phyloP scores from a whole-genome alignment of 2,113 vertebrate species.

The Capreolus pygargus region DNA sequence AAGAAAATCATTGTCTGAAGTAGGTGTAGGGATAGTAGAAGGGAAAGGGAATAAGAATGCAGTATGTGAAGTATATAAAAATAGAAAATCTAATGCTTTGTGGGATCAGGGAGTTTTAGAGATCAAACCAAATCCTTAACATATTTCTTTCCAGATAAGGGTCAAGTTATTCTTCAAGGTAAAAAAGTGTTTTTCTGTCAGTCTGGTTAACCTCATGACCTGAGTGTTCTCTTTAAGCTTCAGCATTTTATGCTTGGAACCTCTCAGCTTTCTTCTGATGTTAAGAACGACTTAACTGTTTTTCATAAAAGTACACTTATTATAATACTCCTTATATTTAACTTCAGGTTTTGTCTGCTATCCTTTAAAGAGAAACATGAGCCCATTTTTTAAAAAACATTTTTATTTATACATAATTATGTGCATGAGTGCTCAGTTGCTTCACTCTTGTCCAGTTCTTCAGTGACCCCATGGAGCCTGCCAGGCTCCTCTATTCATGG shows the following conservation, averaged over 20 bases:
- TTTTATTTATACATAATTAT: not conserved
- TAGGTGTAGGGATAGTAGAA: not conserved
- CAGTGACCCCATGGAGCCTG: fast-evolving
- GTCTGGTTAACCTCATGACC: not conserved
- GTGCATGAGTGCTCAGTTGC: fast-evolving
- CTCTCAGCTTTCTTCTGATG: not conserved
- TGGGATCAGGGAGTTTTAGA: not conserved
- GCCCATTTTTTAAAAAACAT: not conserved
- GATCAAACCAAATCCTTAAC: not conserved
- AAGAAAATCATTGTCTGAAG: not conserved
- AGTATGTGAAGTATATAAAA: not conserved
- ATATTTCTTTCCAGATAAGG: not conserved
- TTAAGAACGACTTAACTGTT: not conserved
- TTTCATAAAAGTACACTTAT: not conserved
- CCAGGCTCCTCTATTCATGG: not conserved
- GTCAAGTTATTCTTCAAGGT: not conserved
- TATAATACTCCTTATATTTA: not conserved
- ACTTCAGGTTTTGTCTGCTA: not conserved
- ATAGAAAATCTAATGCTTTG: not conserved
- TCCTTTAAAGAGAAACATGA: not conserved
- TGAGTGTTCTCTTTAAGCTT: not conserved
- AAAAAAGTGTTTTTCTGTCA: not conserved
- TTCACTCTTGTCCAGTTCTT: not conserved
- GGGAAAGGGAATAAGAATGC: not conserved
- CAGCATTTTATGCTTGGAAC: not conserved